A percentile compares a stretch with the other conserved stretches of the same genome.
phyloP scores from a whole-genome alignment of 2,797 vertebrate species.

The Varecia variegata region DNA sequence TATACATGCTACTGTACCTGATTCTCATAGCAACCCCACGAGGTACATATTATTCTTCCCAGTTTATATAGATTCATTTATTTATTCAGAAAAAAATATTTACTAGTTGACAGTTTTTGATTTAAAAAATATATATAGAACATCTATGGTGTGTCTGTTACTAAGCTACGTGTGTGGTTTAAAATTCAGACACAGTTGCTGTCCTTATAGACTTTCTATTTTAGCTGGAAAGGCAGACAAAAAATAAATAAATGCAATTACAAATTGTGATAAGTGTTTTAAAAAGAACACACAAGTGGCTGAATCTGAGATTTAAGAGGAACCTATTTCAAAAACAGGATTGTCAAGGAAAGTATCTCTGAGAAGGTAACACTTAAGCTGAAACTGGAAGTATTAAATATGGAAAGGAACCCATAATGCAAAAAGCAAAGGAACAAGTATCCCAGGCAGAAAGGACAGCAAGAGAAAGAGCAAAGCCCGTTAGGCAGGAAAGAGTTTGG shows the following conservation, averaged over 20 bases:
- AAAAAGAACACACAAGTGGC: background rate
- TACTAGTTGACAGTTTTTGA: too few relatives aligned
- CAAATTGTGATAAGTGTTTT: background rate
- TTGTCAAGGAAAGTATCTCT: background rate
- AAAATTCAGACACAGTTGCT: background rate
- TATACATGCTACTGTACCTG: background rate
- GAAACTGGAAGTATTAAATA: background rate
- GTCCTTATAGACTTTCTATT: background rate
- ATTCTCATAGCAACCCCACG: background rate
- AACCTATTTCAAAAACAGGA: background rate
- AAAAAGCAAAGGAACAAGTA: background rate
- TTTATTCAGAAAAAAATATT: background rate
- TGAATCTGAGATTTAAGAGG: background rate
- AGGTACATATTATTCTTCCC: background rate
- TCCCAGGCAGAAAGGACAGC: background rate
- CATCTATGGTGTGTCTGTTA: background rate
- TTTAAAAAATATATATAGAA: background rate
- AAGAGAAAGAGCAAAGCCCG: background rate
- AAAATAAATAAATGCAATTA: background rate
- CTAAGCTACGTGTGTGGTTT: background rate
- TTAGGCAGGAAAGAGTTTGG: background rate
- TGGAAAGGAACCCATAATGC: background rate
- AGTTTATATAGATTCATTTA: background rate
- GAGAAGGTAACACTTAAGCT: background rate
- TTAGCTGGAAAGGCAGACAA: background rate